These are phyloP conservation scores for Bungarus multicinctus DNA, from an alignment of 2,113 vertebrate genomes.

Conservation along the genomic window DNA sequence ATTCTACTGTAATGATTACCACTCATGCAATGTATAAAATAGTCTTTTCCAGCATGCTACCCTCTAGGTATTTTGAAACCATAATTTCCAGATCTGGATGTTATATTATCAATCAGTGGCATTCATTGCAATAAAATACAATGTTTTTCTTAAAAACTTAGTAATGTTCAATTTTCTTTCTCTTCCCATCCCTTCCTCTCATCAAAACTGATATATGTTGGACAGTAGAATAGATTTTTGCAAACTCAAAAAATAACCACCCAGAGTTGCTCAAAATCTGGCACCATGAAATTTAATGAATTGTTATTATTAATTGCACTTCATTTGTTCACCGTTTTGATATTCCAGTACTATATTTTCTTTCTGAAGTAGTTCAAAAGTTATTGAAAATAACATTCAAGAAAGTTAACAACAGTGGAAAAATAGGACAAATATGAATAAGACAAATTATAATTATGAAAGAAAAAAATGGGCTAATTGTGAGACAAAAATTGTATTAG, in stretches of 20 bases:
- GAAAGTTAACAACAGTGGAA: not conserved
- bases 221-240: not conserved
- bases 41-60: not conserved
- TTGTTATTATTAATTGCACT: not conserved
- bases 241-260: not conserved
- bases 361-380: not conserved
- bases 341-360: not conserved
- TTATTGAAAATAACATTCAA: not conserved
- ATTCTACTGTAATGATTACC: not conserved
- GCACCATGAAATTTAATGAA: not conserved
- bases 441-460: not conserved
- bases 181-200: not conserved
- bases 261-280: no score
- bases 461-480: not conserved
- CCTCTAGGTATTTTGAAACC: not conserved
- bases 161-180: not conserved
- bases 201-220: not conserved
- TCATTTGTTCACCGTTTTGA: not conserved
- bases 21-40: not conserved
- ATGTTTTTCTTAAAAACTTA: not conserved
- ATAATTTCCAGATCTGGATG: not conserved
- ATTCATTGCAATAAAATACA: not conserved
- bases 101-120: not conserved
- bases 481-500: fast-evolving
- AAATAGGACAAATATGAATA: not conserved